These are phyloP conservation scores for Bucco capensis DNA, from an alignment of 2,113 vertebrate species.

Conservation along the genomic window DNA sequence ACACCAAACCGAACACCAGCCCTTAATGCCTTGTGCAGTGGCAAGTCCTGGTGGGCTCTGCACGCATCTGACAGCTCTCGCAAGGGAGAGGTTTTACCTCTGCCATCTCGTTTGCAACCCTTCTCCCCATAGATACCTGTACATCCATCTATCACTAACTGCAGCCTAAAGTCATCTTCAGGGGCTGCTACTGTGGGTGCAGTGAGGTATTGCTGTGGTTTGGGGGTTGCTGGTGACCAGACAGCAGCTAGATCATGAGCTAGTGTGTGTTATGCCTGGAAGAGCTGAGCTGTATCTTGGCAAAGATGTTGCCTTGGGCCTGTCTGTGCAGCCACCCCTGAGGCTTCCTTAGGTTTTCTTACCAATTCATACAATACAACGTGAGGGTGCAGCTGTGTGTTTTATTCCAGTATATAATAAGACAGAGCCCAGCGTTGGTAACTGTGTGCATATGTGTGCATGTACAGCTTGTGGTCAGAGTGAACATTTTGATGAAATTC, in stretches of 20 bases:
- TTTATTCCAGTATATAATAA: fast-evolving
- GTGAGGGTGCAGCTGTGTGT: fast-evolving
- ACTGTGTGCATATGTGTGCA: fast-evolving
- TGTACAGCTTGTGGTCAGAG: not conserved
- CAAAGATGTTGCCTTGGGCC: not conserved
- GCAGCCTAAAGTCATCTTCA: not conserved
- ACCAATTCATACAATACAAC: fast-evolving
- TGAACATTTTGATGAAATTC: not conserved
- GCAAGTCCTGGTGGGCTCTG: not conserved
- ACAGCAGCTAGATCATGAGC: not conserved
- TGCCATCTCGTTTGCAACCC: not conserved
- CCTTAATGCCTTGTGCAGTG: not conserved
- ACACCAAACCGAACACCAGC: not conserved
- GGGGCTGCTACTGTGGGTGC: fast-evolving
- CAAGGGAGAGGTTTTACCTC: fast-evolving
- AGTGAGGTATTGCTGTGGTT: fast-evolving
- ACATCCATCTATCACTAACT: fast-evolving
- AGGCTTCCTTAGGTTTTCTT: not conserved
- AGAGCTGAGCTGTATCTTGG: fast-evolving
- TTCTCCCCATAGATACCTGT: not conserved
- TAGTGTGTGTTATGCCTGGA: fast-evolving
- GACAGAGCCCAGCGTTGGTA: not conserved
- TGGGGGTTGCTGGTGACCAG: not conserved
- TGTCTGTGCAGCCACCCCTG: fast-evolving
- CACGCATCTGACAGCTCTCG: fast-evolving